Base-by-base conservation (phyloP, 2,113 vertebrate genomes). In the Mobula birostris region DNA sequence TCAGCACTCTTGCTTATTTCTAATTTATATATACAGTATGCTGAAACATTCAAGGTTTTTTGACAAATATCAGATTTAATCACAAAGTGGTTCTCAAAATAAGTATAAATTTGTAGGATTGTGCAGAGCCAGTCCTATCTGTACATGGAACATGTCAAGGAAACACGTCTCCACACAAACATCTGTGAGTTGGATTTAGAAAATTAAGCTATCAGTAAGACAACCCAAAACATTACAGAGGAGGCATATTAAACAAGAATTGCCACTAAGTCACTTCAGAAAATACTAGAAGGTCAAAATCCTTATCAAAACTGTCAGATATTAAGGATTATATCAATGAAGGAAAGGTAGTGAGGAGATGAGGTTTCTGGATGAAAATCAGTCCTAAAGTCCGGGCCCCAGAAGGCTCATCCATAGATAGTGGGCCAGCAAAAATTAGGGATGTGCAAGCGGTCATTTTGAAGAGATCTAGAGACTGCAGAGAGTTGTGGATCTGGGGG, bases 61-160 rank as follows among this genome's bases (percentile, higher is more conserved):
- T 63, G 85, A 88, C 85, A 88, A 63, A 27, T n/a, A 12, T 88
- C 85, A 88, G 27, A 32, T 66, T 63, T 88, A 63, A 88, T 63
- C 56, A 88, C 17, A 61, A 88, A 88, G 56, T 14, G 5, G 82
- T 7, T 85, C 2, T n/a, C n/a, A n/a, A 17, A 88, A n/a, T 17
- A 6, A 12, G 1, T 78, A 32, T 27, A 78, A 32, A 56, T 87
- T 48, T 48, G 40, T 83, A 48, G 27, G 72, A 74, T 74, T 83
- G 56, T 32, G 36, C 79, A 7, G 32, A 87, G 9, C 61, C 83
- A 63, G 56, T 14, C 27, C 29, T 82, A 82, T 48, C 5, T 82
- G 14, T 48, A 48, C 27, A 88, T n/a, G 11, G 48, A 63, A 87
- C 9, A 87, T 61, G 40, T 58, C 56, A 58, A 27, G 15, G 4